Evolutionary conservation across 2,888 invertebrate genomes (phyloP).

Genomic region (Dynastes tityus): DNA sequence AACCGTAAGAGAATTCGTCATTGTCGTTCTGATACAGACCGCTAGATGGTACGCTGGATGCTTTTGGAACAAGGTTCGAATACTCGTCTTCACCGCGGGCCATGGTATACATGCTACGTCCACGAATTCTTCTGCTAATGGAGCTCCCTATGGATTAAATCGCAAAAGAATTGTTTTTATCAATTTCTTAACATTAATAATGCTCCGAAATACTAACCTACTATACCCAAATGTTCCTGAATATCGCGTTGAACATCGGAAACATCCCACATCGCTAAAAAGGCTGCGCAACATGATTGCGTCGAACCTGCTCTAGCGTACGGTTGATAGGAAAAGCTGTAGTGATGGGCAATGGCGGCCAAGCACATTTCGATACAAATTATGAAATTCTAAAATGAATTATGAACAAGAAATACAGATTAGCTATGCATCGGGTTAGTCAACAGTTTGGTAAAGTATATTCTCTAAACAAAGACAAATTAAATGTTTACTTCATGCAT

Average conservation of each 20-base stretch:
- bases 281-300: constrained; percentile 81
- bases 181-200: neutral
- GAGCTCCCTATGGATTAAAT: constrained; percentile 75
- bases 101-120: constrained; percentile 84
- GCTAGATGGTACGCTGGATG: constrained; percentile 63
- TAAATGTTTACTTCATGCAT: too few species aligned
- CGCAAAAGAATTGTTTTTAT: neutral
- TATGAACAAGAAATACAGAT: too few species aligned
- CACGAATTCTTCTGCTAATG: constrained; percentile 83
- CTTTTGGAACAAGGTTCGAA: constrained; percentile 62
- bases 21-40: constrained; percentile 65
- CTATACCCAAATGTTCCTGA: constrained; percentile 92
- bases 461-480: too few species aligned
- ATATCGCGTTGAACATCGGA: constrained; percentile 95
- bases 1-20: constrained; percentile 66
- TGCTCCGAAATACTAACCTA: constrained; percentile 74
- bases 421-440: too few species aligned
- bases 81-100: constrained; percentile 79
- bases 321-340: constrained; percentile 94
- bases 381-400: constrained; percentile 85
- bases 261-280: constrained; percentile 96
- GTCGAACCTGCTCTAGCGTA: constrained; percentile 74
- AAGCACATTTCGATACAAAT: constrained; percentile 99
- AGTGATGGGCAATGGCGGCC: constrained; percentile 96
- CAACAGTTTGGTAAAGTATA: too few species aligned